phyloP scores from a whole-genome alignment of 2,113 vertebrate genomes.

The Embiotoca jacksoni region DNA sequence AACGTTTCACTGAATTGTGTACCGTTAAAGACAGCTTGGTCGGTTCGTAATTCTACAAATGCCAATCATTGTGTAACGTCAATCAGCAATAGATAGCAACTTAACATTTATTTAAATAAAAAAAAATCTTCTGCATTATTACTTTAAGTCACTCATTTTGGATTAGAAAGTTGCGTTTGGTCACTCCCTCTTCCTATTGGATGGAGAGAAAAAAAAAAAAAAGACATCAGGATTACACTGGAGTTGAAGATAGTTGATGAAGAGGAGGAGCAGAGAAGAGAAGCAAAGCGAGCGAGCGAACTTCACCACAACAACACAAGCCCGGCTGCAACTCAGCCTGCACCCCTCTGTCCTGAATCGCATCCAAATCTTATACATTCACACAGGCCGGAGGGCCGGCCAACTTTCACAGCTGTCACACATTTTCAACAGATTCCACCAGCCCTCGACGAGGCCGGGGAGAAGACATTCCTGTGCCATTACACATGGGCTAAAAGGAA shows the following conservation, averaged over 20 bases:
- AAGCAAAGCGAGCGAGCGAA: constrained; percentile 25
- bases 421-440: constrained; percentile 99
- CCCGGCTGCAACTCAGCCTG: constrained; percentile 26
- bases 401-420: constrained; percentile 96
- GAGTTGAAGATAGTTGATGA: constrained; percentile 15
- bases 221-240: neutral
- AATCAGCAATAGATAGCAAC: too few relatives aligned
- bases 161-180: constrained; percentile 18
- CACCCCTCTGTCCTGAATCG: constrained; percentile 76
- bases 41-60: too few relatives aligned
- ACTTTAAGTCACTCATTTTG: constrained; percentile 1
- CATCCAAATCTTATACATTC: constrained; percentile 90
- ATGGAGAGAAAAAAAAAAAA: neutral
- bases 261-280: constrained; percentile 14
- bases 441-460: constrained; percentile 91
- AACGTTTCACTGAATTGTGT: too few relatives aligned
- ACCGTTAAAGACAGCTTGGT: too few relatives aligned
- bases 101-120: too few relatives aligned
- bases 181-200: constrained; percentile 3
- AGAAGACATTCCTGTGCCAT: constrained; percentile 96
- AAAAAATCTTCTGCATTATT: neutral
- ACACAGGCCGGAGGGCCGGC: constrained; percentile 84
- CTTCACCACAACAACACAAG: constrained; percentile 58
- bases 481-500: constrained; percentile 96
- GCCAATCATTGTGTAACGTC: too few relatives aligned